These are phyloP conservation scores for Acanthaster planci DNA, from an alignment of 35 echinoderm and acorn worm species.

Conservation along the genomic window DNA sequence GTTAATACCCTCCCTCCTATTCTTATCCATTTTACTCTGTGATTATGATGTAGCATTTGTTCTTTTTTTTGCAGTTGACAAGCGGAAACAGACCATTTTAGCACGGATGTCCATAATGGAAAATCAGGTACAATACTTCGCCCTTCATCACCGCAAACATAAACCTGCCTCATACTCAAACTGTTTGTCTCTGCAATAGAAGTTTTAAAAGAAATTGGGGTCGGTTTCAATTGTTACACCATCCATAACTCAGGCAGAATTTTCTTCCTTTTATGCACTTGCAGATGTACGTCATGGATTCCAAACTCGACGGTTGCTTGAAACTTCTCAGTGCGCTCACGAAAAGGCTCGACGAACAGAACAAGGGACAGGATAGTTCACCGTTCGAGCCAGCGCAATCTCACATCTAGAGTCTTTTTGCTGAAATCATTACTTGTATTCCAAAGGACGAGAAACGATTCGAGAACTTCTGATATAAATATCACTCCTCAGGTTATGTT, in stretches of 20 bases:
- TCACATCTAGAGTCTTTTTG: background rate
- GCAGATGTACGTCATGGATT: conserved; percentile 74
- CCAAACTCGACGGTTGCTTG: conserved; percentile 73
- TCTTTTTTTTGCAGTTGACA: conserved; percentile 24
- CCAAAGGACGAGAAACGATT: background rate
- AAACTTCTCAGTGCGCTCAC: conserved; percentile 51
- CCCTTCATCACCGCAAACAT: background rate
- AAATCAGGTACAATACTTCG: conserved; percentile 30
- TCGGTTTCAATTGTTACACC: too few relatives aligned
- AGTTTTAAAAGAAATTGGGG: too few relatives aligned
- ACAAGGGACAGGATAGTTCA: background rate
- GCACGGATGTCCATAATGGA: conserved; percentile 47
- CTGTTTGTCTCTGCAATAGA: too few relatives aligned
- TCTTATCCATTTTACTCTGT: background rate
- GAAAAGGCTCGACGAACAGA: conserved; percentile 25
- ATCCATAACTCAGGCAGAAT: too few relatives aligned
- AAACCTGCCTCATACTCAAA: too few relatives aligned
- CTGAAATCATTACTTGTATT: too few relatives aligned
- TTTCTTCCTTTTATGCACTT: background rate
- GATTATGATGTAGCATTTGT: background rate
- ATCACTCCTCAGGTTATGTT: conserved; percentile 7
- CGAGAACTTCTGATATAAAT: too few relatives aligned
- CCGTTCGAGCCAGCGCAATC: background rate
- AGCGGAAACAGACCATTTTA: conserved; percentile 50
- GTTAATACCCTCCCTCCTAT: too few relatives aligned